Conservation (phyloP, 2,797 vertebrate genomes). For the Gouania willdenowi region DNA sequence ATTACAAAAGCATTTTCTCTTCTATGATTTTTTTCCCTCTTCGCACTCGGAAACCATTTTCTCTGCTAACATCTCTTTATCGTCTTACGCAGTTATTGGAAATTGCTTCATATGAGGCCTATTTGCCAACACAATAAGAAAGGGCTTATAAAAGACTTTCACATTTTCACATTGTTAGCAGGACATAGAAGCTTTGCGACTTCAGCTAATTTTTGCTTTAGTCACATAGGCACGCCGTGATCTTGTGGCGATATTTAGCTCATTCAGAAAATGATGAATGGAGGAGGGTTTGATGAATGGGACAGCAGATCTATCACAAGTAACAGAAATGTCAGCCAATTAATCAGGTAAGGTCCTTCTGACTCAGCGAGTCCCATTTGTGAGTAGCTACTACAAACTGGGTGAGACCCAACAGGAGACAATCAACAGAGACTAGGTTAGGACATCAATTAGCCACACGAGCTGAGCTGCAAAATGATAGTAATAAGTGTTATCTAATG, state of each 20-base stretch:
- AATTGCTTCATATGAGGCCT: constrained; percentile 25
- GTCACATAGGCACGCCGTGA: background rate
- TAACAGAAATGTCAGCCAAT: constrained; percentile 38
- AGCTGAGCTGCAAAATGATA: background rate
- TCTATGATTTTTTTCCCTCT: constrained; percentile 12
- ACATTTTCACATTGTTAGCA: constrained; percentile 1
- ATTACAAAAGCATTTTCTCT: constrained; percentile 35
- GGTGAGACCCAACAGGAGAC: no score
- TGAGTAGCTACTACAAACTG: no score
- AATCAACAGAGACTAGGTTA: no score
- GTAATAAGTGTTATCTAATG: no score
- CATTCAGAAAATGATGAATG: constrained; percentile 32
- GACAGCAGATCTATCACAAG: constrained; percentile 36
- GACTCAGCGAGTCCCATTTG: background rate
- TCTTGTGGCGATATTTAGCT: constrained; percentile 23
- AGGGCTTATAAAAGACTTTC: background rate
- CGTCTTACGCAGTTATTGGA: constrained; percentile 27
- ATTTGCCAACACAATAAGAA: constrained; percentile 6
- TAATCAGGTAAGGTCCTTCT: constrained; percentile 14
- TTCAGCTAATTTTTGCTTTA: constrained; percentile 9
- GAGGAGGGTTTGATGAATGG: constrained; percentile 40
- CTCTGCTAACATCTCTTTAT: constrained; percentile 23
- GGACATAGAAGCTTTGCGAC: constrained; percentile 1
- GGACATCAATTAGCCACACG: background rate
- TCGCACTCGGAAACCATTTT: constrained; percentile 14